Evolutionary conservation across 2,797 vertebrate genomes (phyloP).

Genomic region (Rhinatrema bivittatum): DNA sequence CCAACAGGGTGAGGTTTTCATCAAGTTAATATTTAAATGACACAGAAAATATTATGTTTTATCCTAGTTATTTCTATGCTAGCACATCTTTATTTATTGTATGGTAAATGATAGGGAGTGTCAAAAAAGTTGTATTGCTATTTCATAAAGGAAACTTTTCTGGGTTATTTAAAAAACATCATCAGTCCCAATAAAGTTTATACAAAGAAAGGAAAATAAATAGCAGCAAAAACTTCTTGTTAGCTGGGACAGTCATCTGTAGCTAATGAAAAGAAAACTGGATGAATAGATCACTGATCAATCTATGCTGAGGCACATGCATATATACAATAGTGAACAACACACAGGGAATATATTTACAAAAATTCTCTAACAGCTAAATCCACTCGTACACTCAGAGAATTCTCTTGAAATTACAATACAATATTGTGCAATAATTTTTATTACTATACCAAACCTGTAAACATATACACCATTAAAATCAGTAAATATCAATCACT

Average conservation of each 20-base stretch:
- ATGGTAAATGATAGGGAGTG: slow-evolving; percentile 17
- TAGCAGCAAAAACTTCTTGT: neutral
- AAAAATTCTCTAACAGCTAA: no score
- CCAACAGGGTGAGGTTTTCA: slow-evolving; percentile 13
- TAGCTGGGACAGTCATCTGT: neutral
- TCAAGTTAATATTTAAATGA: slow-evolving; percentile 26
- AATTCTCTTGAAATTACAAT: no score
- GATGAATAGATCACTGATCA: no score
- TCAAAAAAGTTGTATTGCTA: slow-evolving; percentile 14
- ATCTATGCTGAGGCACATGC: no score
- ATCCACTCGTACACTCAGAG: no score
- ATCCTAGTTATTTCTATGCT: slow-evolving; percentile 24
- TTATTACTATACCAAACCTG: no score
- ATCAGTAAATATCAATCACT: no score
- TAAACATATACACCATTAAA: no score
- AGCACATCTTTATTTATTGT: slow-evolving; percentile 18
- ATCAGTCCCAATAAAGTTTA: slow-evolving; percentile 10
- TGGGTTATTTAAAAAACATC: slow-evolving; percentile 18
- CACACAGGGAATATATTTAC: no score
- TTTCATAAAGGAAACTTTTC: slow-evolving; percentile 25
- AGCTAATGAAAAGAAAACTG: neutral
- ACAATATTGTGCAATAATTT: no score
- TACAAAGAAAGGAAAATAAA: slow-evolving; percentile 15
- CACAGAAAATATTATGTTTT: slow-evolving; percentile 14
- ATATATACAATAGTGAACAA: no score